Conservation (phyloP, 1,140 invertebrate genomes). For the Neoseiulus cucumeris region DNA sequence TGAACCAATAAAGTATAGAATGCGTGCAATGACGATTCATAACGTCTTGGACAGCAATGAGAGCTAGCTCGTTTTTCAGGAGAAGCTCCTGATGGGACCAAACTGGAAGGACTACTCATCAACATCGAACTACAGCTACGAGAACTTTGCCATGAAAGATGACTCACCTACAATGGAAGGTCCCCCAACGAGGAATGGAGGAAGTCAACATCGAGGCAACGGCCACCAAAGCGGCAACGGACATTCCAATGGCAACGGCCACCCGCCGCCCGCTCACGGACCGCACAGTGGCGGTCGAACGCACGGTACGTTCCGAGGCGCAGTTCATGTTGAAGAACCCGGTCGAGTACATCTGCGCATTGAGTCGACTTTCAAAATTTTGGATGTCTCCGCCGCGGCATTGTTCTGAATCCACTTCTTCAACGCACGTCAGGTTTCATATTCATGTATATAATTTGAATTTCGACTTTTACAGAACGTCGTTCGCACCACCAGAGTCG, state of each 20-base stretch:
- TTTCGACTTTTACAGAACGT: constrained; percentile 2
- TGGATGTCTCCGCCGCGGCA: too few species aligned
- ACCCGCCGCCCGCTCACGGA: neutral
- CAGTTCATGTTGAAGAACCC: neutral
- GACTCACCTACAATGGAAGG: constrained; percentile 11
- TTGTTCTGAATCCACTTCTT: neutral
- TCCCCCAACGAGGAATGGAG: constrained; percentile 6
- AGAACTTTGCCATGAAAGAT: constrained; percentile 35
- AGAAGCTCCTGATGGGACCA: constrained; percentile 53
- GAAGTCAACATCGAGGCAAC: neutral
- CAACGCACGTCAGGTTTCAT: too few species aligned
- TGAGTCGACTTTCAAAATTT: too few species aligned
- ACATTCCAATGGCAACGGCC: neutral
- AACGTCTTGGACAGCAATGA: too few species aligned
- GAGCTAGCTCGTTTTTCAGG: constrained; percentile 34
- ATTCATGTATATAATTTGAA: constrained; percentile 24
- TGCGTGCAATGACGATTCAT: too few species aligned
- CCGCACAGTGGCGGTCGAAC: neutral
- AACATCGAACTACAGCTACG: constrained; percentile 59
- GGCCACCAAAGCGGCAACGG: neutral
- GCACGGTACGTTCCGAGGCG: neutral
- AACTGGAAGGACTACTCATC: constrained; percentile 68
- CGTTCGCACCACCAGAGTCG: constrained; percentile 13
- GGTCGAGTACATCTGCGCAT: too few species aligned
- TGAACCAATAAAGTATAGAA: too few species aligned